phyloP scores from a whole-genome alignment of 1,140 invertebrate genomes.

The Ceratina calcarata region DNA sequence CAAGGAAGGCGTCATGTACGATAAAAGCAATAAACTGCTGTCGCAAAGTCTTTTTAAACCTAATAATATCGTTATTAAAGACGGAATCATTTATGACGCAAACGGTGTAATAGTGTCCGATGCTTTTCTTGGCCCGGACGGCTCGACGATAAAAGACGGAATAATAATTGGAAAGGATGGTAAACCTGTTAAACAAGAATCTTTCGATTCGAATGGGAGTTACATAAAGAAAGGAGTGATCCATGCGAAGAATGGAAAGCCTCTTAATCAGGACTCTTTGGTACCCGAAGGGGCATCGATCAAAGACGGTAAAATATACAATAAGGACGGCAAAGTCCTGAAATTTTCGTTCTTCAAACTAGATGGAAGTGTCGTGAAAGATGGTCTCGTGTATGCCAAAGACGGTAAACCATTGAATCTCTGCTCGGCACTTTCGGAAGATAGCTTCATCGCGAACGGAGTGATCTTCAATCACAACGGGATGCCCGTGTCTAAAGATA shows the following conservation, averaged over 20 bases:
- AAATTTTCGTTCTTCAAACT: constrained; percentile 75
- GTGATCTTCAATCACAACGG: constrained; percentile 72
- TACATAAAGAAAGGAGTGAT: constrained; percentile 74
- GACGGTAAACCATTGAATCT: constrained; percentile 72
- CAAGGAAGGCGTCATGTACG: constrained; percentile 72
- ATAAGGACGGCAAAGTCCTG: constrained; percentile 73
- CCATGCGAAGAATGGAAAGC: constrained; percentile 73
- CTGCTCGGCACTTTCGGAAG: constrained; percentile 70
- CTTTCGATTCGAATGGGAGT: constrained; percentile 73
- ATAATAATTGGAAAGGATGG: constrained; percentile 72
- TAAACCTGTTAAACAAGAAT: constrained; percentile 75
- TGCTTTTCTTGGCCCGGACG: constrained; percentile 70
- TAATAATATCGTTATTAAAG: constrained; percentile 70
- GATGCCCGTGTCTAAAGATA: constrained; percentile 68
- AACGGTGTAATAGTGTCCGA: constrained; percentile 64
- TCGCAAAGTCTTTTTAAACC: constrained; percentile 76
- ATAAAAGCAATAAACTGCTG: constrained; percentile 66
- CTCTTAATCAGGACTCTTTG: constrained; percentile 73
- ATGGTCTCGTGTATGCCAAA: constrained; percentile 73
- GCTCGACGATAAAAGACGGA: constrained; percentile 72
- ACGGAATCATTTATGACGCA: constrained; percentile 69
- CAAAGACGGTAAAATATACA: constrained; percentile 73
- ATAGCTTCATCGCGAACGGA: constrained; percentile 74
- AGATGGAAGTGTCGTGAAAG: constrained; percentile 76
- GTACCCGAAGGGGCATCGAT: constrained; percentile 74